Evolutionary conservation across 2,113 vertebrate genomes (phyloP).

Genomic region (Theristicus caerulescens): DNA sequence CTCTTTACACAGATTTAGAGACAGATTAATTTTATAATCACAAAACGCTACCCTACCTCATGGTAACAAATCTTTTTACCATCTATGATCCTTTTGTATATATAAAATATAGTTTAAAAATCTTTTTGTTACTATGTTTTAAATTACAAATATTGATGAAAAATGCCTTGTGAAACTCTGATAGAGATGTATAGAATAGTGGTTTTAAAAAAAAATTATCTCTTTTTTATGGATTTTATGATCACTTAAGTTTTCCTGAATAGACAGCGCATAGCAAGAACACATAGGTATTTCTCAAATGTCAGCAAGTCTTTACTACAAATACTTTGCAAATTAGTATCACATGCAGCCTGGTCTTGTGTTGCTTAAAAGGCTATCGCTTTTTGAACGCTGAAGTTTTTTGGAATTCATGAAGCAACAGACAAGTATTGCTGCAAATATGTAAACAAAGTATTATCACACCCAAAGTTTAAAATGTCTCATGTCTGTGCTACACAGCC

Average conservation of each 20-base stretch:
- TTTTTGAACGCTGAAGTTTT: constrained; percentile 3
- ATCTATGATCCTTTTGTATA: constrained; percentile 71
- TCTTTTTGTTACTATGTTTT: neutral
- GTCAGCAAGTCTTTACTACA: constrained; percentile 50
- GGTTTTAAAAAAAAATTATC: neutral
- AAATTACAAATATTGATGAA: neutral
- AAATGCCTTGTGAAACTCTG: neutral
- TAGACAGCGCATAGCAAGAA: neutral
- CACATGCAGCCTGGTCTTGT: neutral
- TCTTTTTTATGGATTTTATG: neutral
- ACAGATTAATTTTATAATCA: constrained; percentile 76
- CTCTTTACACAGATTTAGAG: constrained; percentile 77
- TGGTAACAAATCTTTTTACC: constrained; percentile 69
- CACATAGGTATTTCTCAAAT: constrained; percentile 13
- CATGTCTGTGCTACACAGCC: neutral
- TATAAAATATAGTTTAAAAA: constrained; percentile 60
- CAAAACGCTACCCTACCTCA: constrained; percentile 69
- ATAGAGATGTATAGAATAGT: neutral
- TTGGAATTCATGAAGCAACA: constrained; percentile 8
- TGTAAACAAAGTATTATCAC: constrained; percentile 18
- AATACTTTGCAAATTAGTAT: constrained; percentile 32
- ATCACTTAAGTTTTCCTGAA: constrained; percentile 14
- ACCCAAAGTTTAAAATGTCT: constrained; percentile 52
- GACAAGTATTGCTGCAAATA: constrained; percentile 24
- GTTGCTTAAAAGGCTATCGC: constrained; percentile 11